Evolutionary conservation across 2,113 vertebrate genomes (phyloP).

Genomic region (Chelonoidis abingdonii): DNA sequence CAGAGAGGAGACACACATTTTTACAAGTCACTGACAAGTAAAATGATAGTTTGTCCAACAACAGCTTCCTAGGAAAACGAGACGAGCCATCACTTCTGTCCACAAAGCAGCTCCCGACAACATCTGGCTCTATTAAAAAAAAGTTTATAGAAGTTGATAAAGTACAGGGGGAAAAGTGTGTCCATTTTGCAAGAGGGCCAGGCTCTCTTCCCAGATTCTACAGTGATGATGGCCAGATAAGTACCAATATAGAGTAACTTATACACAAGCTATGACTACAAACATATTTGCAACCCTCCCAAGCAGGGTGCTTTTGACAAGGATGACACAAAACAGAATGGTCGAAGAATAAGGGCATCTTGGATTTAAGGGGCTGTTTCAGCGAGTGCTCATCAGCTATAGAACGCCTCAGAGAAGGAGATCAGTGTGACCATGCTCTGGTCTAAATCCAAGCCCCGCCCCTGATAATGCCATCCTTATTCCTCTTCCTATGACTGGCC

Average conservation of each 20-base stretch:
- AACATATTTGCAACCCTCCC: neutral
- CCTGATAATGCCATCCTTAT: neutral
- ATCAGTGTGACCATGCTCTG: neutral
- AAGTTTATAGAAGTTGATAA: neutral
- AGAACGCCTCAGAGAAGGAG: neutral
- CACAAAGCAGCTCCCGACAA: neutral
- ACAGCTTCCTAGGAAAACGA: neutral
- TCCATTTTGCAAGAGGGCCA: neutral
- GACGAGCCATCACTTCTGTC: neutral
- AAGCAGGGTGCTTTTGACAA: neutral
- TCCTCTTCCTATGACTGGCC: neutral
- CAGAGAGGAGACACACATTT: neutral
- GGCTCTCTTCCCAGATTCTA: neutral
- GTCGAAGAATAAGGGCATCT: neutral
- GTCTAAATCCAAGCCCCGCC: constrained; percentile 5
- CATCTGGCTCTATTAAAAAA: neutral
- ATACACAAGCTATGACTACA: neutral
- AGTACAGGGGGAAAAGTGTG: neutral
- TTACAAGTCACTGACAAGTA: neutral
- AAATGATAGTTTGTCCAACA: neutral
- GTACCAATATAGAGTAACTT: neutral
- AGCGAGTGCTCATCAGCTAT: neutral
- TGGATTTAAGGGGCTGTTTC: neutral
- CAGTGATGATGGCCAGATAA: neutral
- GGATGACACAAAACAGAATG: neutral